Conservation (phyloP, 2,888 invertebrate species). For the Bellardia pandia region DNA sequence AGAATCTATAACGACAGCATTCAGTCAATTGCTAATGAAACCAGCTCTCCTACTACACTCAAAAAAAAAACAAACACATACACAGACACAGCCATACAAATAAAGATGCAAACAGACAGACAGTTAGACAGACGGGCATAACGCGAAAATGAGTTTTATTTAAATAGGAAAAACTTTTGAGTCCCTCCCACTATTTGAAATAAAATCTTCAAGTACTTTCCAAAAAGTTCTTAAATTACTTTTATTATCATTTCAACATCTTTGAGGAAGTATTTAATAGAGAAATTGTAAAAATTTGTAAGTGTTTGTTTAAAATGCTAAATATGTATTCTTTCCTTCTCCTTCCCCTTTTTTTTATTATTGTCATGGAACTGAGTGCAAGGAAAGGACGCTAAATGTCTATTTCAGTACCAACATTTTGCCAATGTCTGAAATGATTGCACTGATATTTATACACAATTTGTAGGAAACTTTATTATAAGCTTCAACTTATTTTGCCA, state of each 20-base stretch:
- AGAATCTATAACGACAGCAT: conserved; percentile 66
- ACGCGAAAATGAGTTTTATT: conserved; percentile 68
- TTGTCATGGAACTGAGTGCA: not conserved
- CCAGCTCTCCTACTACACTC: conserved; percentile 27
- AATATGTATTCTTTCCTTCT: conserved; percentile 37
- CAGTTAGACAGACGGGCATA: conserved; percentile 35
- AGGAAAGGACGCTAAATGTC: conserved; percentile 18
- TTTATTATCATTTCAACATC: conserved; percentile 75
- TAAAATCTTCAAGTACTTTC: conserved; percentile 70
- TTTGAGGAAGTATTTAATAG: conserved; percentile 69
- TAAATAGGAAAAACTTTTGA: conserved; percentile 56
- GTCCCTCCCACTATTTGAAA: conserved; percentile 51
- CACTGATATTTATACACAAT: conserved; percentile 57
- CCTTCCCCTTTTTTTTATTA: not conserved
- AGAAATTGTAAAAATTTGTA: conserved; percentile 44
- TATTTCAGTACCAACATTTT: conserved; percentile 47
- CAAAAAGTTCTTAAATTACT: conserved; percentile 77
- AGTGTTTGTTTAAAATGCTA: conserved; percentile 63
- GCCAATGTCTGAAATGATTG: conserved; percentile 52
- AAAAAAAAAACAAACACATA: not conserved
- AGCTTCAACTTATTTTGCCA: conserved; percentile 44
- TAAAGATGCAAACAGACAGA: not conserved
- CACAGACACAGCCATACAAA: not conserved
- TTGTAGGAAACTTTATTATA: conserved; percentile 57
- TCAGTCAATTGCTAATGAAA: conserved; percentile 62